Evolutionary conservation across 2,113 vertebrate genomes (phyloP).

Genomic region (Hydrochoerus hydrochaeris): DNA sequence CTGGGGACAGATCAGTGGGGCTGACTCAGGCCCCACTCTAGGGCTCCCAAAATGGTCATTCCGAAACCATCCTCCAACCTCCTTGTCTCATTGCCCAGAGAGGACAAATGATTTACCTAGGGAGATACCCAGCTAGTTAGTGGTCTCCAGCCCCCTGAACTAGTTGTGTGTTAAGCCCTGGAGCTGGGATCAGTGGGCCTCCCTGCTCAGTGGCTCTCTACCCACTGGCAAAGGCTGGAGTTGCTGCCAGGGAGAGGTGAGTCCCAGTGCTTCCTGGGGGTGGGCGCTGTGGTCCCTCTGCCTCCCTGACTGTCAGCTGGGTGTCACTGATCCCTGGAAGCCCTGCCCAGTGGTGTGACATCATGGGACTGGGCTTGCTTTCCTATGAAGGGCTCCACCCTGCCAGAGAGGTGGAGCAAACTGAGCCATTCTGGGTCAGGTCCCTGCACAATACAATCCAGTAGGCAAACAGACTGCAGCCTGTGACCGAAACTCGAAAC

Average conservation of each 20-base stretch:
- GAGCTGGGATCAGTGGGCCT: background rate
- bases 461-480: background rate
- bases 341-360: background rate
- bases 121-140: background rate
- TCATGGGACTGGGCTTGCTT: background rate
- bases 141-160: background rate
- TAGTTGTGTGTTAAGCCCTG: background rate
- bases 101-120: background rate
- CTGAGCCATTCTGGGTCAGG: no score
- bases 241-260: background rate
- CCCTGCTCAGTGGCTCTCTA: background rate
- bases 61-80: background rate
- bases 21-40: background rate
- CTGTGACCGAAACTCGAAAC: conserved; percentile 5
- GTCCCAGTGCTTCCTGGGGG: background rate
- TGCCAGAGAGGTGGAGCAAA: background rate
- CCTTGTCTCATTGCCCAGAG: background rate
- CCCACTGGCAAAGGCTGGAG: background rate
- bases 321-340: background rate
- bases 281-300: background rate
- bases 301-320: background rate
- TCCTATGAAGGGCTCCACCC: background rate
- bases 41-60: background rate
- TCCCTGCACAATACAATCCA: no score
- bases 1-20: background rate